Conservation (phyloP, 2,888 invertebrate species). For the Diachrysia chrysitis region DNA sequence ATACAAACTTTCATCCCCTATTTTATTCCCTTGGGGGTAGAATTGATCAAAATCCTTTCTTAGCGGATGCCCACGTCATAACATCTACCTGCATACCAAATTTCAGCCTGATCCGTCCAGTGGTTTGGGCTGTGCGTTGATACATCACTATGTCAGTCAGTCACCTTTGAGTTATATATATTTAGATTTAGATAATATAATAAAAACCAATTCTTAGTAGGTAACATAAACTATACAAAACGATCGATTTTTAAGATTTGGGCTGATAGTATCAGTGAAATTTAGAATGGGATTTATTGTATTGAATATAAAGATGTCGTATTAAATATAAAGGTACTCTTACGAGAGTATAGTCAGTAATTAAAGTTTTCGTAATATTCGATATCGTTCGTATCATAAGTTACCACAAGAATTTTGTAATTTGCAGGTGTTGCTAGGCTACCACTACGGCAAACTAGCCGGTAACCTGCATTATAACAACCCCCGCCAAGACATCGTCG, state of each 20-base stretch:
- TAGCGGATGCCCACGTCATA: no score
- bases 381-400: background rate
- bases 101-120: no score
- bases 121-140: no score
- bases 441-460: slow-evolving; percentile 91
- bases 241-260: background rate
- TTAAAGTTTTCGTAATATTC: background rate
- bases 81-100: no score
- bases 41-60: no score
- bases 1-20: no score
- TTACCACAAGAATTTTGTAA: background rate
- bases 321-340: background rate
- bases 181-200: background rate
- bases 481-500: slow-evolving; percentile 87
- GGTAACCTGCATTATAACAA: slow-evolving; percentile 92
- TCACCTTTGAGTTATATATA: no score
- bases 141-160: no score
- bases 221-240: no score
- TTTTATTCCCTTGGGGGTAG: no score
- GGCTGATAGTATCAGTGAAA: background rate
- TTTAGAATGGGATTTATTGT: background rate
- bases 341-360: background rate
- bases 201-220: no score
- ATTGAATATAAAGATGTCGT: no score
- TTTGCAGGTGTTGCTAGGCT: slow-evolving; percentile 89